phyloP scores from a whole-genome alignment of 2,113 vertebrate genomes.

The Cavia porcellus region DNA sequence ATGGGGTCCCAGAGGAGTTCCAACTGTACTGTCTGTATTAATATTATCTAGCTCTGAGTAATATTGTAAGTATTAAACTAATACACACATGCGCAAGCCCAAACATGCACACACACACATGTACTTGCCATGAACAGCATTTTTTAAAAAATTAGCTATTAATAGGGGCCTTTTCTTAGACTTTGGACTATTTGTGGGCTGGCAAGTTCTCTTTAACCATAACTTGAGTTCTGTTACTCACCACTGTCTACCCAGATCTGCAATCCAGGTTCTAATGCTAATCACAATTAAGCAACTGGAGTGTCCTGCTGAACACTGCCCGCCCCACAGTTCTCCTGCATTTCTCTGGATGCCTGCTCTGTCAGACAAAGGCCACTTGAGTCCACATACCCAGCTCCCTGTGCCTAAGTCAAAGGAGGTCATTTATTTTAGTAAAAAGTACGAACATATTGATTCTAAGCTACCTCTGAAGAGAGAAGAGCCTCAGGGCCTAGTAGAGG shows the following conservation, averaged over 20 bases:
- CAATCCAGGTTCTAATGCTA: rapidly evolving
- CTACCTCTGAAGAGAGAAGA: not conserved
- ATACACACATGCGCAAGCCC: not conserved
- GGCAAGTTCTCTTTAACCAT: not conserved
- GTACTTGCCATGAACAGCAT: not conserved
- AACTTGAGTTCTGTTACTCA: not conserved
- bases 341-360: not conserved
- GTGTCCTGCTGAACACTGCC: rapidly evolving
- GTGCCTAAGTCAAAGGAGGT: not conserved
- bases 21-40: not conserved
- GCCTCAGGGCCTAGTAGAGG: not conserved
- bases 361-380: not conserved
- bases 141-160: not conserved
- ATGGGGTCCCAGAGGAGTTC: not conserved
- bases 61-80: not conserved
- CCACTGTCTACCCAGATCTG: not conserved
- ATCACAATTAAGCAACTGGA: not conserved
- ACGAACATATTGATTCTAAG: not conserved
- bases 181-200: not conserved
- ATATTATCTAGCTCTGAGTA: not conserved
- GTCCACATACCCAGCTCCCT: not conserved
- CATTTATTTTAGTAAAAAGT: not conserved
- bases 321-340: not conserved
- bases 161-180: not conserved
- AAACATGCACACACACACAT: not conserved